A percentile compares a stretch with the other conserved stretches of the same genome.
Evolutionary conservation across 2,888 invertebrate genomes (phyloP).

Genomic region (Ophioninae sp.): DNA sequence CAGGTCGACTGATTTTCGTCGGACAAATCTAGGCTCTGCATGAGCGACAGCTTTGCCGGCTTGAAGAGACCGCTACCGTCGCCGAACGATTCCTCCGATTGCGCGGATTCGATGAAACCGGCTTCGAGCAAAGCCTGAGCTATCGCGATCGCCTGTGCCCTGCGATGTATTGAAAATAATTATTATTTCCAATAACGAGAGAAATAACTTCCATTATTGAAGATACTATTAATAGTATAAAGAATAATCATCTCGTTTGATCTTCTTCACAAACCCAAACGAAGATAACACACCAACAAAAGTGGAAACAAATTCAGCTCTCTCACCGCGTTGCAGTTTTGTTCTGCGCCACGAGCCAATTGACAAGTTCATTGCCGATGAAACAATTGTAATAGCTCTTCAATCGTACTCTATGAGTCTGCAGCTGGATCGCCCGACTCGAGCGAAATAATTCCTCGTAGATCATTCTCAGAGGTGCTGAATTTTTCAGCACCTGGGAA

Average conservation of each 20-base stretch:
- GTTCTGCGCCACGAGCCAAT: slow-evolving; percentile 91
- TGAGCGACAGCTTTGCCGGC: slow-evolving; percentile 75
- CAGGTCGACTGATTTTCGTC: slow-evolving; percentile 79
- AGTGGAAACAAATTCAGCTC: not conserved
- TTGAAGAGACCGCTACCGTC: slow-evolving; percentile 82
- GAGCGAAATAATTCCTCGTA: slow-evolving; percentile 85
- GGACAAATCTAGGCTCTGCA: slow-evolving; percentile 77
- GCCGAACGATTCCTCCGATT: slow-evolving; percentile 79
- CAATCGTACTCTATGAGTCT: slow-evolving; percentile 87
- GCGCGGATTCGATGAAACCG: slow-evolving; percentile 87
- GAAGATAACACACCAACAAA: not conserved
- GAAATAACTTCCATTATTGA: not conserved
- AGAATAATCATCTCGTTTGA: not conserved
- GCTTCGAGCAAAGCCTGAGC: slow-evolving; percentile 91
- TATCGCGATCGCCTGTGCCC: slow-evolving; percentile 89
- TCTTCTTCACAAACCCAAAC: not conserved
- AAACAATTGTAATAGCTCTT: slow-evolving; percentile 89
- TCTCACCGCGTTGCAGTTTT: slow-evolving; percentile 88
- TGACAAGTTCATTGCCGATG: slow-evolving; percentile 90
- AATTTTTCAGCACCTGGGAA: slow-evolving; percentile 83
- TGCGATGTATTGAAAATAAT: slow-evolving; percentile 70
- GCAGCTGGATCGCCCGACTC: slow-evolving; percentile 83
- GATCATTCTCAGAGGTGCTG: slow-evolving; percentile 84
- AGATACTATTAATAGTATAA: too few species aligned
- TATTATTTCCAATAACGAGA: not conserved